Evolutionary conservation across 2,113 vertebrate genomes (phyloP).

Genomic region (Chaetorhynchus papuensis): DNA sequence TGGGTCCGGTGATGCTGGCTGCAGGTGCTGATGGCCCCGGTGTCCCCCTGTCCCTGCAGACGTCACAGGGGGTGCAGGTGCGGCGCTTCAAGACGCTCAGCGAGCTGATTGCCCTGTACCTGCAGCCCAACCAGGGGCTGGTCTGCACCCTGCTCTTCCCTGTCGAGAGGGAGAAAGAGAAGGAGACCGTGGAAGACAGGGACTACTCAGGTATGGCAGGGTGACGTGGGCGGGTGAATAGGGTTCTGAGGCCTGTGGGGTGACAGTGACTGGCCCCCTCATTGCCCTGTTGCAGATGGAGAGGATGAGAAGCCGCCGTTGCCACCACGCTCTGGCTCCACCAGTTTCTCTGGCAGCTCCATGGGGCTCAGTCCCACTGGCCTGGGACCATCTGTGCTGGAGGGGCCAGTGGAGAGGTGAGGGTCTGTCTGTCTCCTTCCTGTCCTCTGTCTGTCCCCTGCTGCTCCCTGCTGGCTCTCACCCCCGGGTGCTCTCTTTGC

Average conservation of each 20-base stretch:
- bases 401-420: constrained; percentile 82
- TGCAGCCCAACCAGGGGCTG: constrained; percentile 94
- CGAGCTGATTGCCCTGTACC: constrained; percentile 88
- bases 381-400: constrained; percentile 27
- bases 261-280: accelerated
- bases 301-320: constrained; percentile 93
- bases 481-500: neutral
- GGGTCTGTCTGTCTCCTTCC: neutral
- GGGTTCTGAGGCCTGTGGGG: neutral
- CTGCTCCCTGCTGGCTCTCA: neutral
- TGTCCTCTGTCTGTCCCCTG: neutral
- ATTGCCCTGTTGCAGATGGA: constrained; percentile 76
- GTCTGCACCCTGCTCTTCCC: constrained; percentile 88
- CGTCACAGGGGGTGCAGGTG: constrained; percentile 91
- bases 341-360: constrained; percentile 69
- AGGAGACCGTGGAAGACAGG: constrained; percentile 81
- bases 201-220: constrained; percentile 85
- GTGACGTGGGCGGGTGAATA: accelerated
- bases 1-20: neutral
- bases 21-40: neutral
- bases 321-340: constrained; percentile 87
- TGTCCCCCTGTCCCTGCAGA: constrained; percentile 67
- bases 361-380: constrained; percentile 11
- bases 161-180: constrained; percentile 85
- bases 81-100: constrained; percentile 89